Base-by-base conservation (phyloP, 2,113 vertebrate species). In the Loxodonta africana region DNA sequence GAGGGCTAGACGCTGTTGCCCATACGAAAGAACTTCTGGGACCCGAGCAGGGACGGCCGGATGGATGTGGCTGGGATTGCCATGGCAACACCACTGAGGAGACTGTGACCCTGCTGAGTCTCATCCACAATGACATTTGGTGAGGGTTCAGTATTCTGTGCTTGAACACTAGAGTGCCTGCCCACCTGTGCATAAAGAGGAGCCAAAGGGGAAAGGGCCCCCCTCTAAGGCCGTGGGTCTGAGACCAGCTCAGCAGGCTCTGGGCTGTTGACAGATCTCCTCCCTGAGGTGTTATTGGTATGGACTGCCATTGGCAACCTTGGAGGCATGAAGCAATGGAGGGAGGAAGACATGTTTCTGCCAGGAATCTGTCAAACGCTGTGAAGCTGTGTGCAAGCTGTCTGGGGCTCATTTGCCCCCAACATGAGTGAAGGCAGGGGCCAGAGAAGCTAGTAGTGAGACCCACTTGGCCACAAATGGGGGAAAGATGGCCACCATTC, bases 21-120 rank as follows among this genome's bases (percentile, higher is more conserved):
- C 37, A 84, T 60, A 23, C 92, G 26, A 92, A 65, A 88, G 44
- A 84, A 88, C 60, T 33, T 74, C 62, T 51, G 62, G 78, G 69
- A 83, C 15, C 12, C 1, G 21, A 83, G 53, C 63, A 37, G 3
- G 41, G n/a, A 85, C 48, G 85, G 76, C 41, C 53, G 60, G 81
- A 81, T 62, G 84, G 63, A 65, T 60, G 53, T 0, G n/a, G n/a
- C 37, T 71, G 46, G 4, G 18, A 77, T 92, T 95, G 41, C 82
- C 37, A 73, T 85, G n/a, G 73, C 23, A 95, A 96, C 88, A 21
- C 76, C 48, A 74, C 65, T 48, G 65, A 83, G 53, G 37, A 14
- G 44, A 1, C 30, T 18, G 8, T 33, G 62, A 86, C 67, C 44
- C 86, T 18, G 25, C 83, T 18, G 44, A 62, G 41, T 51, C 10